A percentile compares a stretch with the other conserved stretches of the same genome.
phyloP scores from a whole-genome alignment of 2,888 invertebrate species.

The Xylota segnis region DNA sequence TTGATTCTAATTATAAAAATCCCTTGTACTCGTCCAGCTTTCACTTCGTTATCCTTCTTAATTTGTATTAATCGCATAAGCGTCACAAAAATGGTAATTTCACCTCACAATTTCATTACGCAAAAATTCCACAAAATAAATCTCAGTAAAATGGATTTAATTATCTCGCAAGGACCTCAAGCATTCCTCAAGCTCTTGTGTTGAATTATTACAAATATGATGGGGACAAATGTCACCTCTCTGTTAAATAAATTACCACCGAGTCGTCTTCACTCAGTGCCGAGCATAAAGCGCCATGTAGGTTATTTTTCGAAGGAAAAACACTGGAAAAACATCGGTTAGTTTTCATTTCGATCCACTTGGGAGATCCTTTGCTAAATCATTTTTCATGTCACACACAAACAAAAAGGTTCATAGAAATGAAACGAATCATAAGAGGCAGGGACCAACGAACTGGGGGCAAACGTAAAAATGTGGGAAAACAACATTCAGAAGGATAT shows the following conservation, averaged over 20 bases:
- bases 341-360: slow-evolving; percentile 63
- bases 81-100: not conserved
- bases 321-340: slow-evolving; percentile 43
- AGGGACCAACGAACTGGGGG: slow-evolving; percentile 4
- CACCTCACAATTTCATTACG: slow-evolving; percentile 11
- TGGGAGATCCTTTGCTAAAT: slow-evolving; percentile 51
- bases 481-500: slow-evolving; percentile 21
- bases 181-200: slow-evolving; percentile 12
- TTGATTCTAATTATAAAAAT: too few relatives aligned
- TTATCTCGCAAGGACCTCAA: slow-evolving; percentile 40
- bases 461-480: slow-evolving; percentile 15
- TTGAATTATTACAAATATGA: slow-evolving; percentile 65
- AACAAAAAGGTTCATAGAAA: slow-evolving; percentile 17
- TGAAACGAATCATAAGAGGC: not conserved
- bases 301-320: not conserved
- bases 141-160: slow-evolving; percentile 41
- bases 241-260: slow-evolving; percentile 53
- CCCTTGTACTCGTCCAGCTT: not conserved
- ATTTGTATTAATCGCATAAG: slow-evolving; percentile 13
- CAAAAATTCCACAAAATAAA: slow-evolving; percentile 1
- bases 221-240: slow-evolving; percentile 49
- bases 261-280: slow-evolving; percentile 4
- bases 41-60: slow-evolving; percentile 3
- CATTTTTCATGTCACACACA: slow-evolving; percentile 62
- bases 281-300: not conserved